Conservation (phyloP, 2,113 vertebrate species). For the Pelobates fuscus region DNA sequence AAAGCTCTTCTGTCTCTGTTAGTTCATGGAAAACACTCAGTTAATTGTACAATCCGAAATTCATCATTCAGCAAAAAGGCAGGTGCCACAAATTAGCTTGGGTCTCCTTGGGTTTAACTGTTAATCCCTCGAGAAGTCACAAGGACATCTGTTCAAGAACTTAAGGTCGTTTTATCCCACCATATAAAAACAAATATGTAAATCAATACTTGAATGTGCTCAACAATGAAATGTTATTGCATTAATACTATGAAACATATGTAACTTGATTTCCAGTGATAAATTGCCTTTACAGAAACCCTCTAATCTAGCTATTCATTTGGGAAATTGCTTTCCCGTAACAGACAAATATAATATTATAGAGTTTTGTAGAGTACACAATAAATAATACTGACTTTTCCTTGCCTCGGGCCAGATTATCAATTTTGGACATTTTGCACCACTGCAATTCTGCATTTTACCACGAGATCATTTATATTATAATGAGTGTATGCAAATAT, state of each 20-base stretch:
- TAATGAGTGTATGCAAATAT: conserved; percentile 42
- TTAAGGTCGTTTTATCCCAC: background rate
- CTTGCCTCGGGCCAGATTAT: conserved; percentile 7
- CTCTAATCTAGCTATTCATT: background rate
- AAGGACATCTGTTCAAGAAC: conserved; percentile 37
- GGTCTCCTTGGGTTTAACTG: conserved; percentile 20
- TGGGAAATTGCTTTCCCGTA: background rate
- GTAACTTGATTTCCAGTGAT: background rate
- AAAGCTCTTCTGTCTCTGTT: too few relatives aligned
- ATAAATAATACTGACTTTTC: background rate
- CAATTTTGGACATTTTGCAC: conserved; percentile 27
- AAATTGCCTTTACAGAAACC: background rate
- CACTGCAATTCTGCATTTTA: conserved; percentile 26
- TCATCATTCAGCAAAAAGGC: conserved; percentile 10
- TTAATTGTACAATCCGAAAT: too few relatives aligned
- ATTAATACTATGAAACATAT: background rate
- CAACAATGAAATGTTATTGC: background rate
- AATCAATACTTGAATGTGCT: background rate
- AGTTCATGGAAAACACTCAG: too few relatives aligned
- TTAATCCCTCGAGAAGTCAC: conserved; percentile 15
- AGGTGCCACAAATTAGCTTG: conserved; percentile 7
- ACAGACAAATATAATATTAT: background rate
- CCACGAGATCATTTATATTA: conserved; percentile 34
- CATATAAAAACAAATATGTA: background rate
- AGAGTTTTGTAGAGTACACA: background rate